A percentile compares a stretch with the other conserved stretches of the same genome.
phyloP scores from a whole-genome alignment of 2,888 invertebrate genomes.

The Callimorpha dominula region DNA sequence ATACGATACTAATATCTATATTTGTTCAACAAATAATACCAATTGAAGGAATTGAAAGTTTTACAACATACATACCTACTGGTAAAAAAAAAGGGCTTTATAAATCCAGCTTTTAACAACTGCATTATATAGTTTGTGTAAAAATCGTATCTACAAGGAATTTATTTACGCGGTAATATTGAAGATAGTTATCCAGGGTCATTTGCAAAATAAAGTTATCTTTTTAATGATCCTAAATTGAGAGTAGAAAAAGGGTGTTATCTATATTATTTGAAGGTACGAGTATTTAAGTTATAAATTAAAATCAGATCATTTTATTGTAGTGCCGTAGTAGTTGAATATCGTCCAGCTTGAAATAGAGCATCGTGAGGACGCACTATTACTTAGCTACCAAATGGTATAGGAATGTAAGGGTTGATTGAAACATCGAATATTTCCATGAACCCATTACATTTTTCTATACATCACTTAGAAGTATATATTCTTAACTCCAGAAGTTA shows the following conservation, averaged over 20 bases:
- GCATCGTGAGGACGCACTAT: background rate
- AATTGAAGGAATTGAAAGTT: too few species aligned
- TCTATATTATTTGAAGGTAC: too few species aligned
- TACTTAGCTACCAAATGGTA: background rate
- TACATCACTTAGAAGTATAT: background rate
- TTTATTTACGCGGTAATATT: too few species aligned
- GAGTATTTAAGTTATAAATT: too few species aligned
- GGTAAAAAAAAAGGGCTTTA: too few species aligned
- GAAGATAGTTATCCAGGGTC: too few species aligned
- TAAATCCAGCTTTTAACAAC: background rate
- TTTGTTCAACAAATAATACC: background rate
- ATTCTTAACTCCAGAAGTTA: background rate
- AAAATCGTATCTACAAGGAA: background rate
- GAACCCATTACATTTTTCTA: background rate
- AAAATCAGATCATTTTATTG: too few species aligned
- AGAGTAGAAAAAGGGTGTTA: background rate
- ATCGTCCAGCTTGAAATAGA: too few species aligned
- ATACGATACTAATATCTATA: background rate
- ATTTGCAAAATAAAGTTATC: background rate
- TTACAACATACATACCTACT: too few species aligned
- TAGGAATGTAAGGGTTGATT: background rate
- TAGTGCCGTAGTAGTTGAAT: too few species aligned
- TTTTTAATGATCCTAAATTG: background rate
- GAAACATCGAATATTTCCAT: background rate
- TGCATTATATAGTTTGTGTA: background rate